Percentiles rank a stretch among this genome's conserved stretches.
These are phyloP conservation scores for Myxocyprinus asiaticus DNA, from an alignment of 2,113 vertebrate species.

Conservation along the genomic window DNA sequence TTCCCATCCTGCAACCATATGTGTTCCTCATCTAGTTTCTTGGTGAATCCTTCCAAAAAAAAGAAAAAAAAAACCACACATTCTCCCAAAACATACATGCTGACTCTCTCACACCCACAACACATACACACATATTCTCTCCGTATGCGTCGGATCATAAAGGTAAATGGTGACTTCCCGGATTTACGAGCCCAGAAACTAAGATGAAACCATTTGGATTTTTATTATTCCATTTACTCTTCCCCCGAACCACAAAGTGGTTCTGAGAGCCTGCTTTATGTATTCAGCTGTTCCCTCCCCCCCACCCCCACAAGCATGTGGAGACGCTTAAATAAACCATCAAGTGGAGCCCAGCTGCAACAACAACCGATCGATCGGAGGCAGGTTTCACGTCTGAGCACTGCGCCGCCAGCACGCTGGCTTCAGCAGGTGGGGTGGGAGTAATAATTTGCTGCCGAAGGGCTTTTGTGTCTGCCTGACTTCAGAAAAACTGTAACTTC, in stretches of 20 bases:
- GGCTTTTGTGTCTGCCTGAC: constrained; percentile 78
- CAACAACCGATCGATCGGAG: constrained; percentile 95
- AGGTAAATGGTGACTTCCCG: constrained; percentile 88
- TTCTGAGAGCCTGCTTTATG: constrained; percentile 99
- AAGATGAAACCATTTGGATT: constrained; percentile 99
- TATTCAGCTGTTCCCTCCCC: constrained; percentile 99
- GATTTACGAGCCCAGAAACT: constrained; percentile 95
- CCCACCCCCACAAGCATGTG: constrained; percentile 89
- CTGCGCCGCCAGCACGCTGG: constrained; percentile 79
- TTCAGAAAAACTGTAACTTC: constrained; percentile 81
- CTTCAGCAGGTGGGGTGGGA: constrained; percentile 93
- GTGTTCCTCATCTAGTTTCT: background rate
- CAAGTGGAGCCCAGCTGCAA: constrained; percentile 94
- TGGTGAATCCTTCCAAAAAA: constrained; percentile 16
- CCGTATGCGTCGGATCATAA: constrained; percentile 75
- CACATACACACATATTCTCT: constrained; percentile 55
- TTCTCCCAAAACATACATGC: background rate
- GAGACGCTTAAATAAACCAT: constrained; percentile 98
- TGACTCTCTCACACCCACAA: constrained; percentile 22
- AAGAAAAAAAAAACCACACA: background rate
- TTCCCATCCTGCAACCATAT: constrained; percentile 10
- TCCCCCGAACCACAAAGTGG: constrained; percentile 94
- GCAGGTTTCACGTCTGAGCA: constrained; percentile 88
- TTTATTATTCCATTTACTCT: constrained; percentile 99
- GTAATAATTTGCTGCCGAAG: constrained; percentile 81